Base-by-base conservation (phyloP, 2,888 invertebrate species). In the Tetropium fuscum region DNA sequence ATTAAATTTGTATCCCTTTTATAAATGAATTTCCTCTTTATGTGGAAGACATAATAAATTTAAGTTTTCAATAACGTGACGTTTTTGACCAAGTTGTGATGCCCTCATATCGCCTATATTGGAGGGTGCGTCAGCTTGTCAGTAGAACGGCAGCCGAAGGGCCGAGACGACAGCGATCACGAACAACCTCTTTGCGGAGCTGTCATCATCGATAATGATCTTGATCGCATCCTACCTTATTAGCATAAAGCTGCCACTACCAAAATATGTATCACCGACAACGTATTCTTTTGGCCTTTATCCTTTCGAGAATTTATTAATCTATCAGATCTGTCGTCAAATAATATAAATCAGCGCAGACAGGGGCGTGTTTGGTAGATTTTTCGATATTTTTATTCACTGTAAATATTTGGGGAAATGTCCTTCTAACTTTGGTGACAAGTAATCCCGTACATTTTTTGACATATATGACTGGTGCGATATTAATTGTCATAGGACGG, bases 131-230 rank as follows among this genome's bases (percentile, higher is more conserved):
- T 71, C 72, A 70, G 63, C 56, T 68, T 71, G 71, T 70, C 71
- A 71, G 45, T 57, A 54, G 53, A 53, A 45, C 53, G 53, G 41
- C 25, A 20, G 38, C 32, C 56, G 60, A 57, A 53, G 38, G 48
- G 56, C 53, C 36, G 45, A 57, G 59, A 57, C 53, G 63, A 48
- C 58, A 62, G 44, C 54, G 59, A 68, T 70, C 70, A 70, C 63
- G 70, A 63, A 57, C 60, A 51, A 38, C 58, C 60, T 59, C 67
- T 61, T 49, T 53, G 59, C 49, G 60, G 63, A 55, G 65, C 68
- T 73, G 73, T 73, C 71, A 69, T 63, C 64, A 54, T 53, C 63
- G 69, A 72, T 73, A 73, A 73, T 70, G 70, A 72, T 71, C 66
- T 59, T 58, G 71, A 71, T 73, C 65, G 62, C 69, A 63, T 64